These are phyloP conservation scores for Platysteira castanea DNA, from an alignment of 2,113 vertebrate species.

Conservation along the genomic window DNA sequence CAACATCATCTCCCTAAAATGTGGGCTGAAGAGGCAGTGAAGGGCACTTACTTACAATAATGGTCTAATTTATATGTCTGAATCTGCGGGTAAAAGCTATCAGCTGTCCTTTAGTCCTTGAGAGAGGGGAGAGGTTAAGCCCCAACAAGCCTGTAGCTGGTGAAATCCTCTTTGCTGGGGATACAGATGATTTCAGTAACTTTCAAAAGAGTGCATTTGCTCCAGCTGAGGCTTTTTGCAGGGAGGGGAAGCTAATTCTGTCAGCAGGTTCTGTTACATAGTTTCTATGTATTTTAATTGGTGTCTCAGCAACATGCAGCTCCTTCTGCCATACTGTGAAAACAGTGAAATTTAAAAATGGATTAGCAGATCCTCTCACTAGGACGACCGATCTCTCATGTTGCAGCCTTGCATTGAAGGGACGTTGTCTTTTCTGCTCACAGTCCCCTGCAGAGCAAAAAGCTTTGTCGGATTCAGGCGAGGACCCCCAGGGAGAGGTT, in stretches of 20 bases:
- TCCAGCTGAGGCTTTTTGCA: not conserved
- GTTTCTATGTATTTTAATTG: not conserved
- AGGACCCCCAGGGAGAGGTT: constrained; percentile 72
- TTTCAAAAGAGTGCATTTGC: not conserved
- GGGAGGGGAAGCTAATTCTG: not conserved
- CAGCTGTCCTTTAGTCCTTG: not conserved
- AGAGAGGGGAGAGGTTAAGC: not conserved
- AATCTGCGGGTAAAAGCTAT: not conserved
- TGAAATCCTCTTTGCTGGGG: not conserved
- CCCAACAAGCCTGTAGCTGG: not conserved
- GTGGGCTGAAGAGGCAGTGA: not conserved
- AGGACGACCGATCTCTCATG: not conserved
- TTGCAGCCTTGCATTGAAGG: constrained; percentile 67
- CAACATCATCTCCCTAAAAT: not conserved
- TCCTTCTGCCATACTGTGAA: not conserved
- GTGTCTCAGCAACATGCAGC: not conserved
- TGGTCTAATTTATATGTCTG: not conserved
- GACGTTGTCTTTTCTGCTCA: constrained; percentile 76
- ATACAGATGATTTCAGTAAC: not conserved
- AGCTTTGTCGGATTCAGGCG: constrained; percentile 71
- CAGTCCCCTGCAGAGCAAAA: constrained; percentile 79
- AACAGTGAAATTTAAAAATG: not conserved
- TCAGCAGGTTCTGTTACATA: not conserved
- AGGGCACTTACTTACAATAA: not conserved
- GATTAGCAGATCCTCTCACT: not conserved